These are phyloP conservation scores for Aselliscus stoliczkanus DNA, from an alignment of 2,797 vertebrate species.

Conservation along the genomic window DNA sequence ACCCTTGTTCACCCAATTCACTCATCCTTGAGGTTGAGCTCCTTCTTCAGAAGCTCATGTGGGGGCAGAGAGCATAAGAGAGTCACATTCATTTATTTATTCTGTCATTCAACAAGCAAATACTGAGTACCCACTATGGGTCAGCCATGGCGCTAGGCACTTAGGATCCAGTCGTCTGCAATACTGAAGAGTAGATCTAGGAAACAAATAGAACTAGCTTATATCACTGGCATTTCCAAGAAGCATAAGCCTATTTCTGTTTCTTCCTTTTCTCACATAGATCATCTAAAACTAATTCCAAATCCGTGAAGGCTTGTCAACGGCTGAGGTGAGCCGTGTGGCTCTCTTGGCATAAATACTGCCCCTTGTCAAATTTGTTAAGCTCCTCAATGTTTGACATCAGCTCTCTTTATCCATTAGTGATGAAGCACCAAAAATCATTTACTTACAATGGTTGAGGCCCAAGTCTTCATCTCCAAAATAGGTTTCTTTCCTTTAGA, in stretches of 20 bases:
- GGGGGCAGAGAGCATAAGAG: not conserved
- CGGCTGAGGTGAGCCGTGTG: not conserved
- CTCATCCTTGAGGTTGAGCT: not conserved
- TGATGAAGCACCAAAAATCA: not conserved
- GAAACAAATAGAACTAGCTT: not conserved
- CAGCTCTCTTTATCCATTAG: not conserved
- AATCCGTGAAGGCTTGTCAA: not conserved
- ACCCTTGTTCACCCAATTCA: not conserved
- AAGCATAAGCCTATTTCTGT: not conserved
- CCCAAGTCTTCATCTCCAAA: not conserved
- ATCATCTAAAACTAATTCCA: not conserved
- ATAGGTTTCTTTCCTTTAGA: not conserved
- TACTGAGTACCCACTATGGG: not conserved
- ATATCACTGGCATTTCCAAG: not conserved
- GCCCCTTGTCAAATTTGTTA: not conserved
- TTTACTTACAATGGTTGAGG: not conserved
- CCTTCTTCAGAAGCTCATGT: not conserved
- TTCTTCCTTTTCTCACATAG: not conserved
- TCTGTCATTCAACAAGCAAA: not conserved
- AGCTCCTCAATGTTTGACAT: not conserved
- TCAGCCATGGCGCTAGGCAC: not conserved
- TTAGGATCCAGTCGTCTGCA: not conserved
- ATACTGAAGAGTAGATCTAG: not conserved
- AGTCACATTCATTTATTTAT: not conserved
- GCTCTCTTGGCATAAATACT: not conserved